Conservation (phyloP, 2,113 vertebrate genomes). For the Brachypteracias leptosomus region DNA sequence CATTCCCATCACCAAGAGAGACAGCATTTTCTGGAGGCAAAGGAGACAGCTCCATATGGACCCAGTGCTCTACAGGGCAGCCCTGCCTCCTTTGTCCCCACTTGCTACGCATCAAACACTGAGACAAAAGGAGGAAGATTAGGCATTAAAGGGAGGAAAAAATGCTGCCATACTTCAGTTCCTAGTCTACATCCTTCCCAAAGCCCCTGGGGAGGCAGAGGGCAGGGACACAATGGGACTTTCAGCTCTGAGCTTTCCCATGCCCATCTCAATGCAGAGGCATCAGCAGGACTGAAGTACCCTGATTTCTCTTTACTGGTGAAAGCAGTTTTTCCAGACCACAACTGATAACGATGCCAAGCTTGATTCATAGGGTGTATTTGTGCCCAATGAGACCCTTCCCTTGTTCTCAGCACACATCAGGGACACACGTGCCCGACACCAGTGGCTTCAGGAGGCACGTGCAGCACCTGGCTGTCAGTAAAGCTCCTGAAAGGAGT, state of each 20-base stretch:
- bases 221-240: background rate
- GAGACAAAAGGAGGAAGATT: background rate
- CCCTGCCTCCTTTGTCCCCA: background rate
- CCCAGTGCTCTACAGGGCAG: background rate
- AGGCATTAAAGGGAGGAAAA: background rate
- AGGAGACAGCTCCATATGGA: background rate
- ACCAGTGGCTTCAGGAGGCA: background rate
- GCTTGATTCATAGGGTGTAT: background rate
- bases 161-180: rapidly evolving
- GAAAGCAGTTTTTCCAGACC: slow-evolving; percentile 31
- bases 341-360: background rate
- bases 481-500: background rate
- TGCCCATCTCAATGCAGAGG: slow-evolving; percentile 15
- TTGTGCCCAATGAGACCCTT: background rate
- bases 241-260: slow-evolving; percentile 26
- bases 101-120: background rate
- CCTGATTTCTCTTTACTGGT: background rate
- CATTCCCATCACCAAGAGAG: background rate
- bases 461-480: background rate
- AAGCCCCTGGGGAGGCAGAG: background rate
- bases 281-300: slow-evolving; percentile 43
- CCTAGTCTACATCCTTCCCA: background rate
- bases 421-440: background rate
- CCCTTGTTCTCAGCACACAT: background rate
- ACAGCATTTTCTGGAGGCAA: background rate